phyloP scores from a whole-genome alignment of 37 sponge, comb jelly and placozoan species.

The Geodia barretti region DNA sequence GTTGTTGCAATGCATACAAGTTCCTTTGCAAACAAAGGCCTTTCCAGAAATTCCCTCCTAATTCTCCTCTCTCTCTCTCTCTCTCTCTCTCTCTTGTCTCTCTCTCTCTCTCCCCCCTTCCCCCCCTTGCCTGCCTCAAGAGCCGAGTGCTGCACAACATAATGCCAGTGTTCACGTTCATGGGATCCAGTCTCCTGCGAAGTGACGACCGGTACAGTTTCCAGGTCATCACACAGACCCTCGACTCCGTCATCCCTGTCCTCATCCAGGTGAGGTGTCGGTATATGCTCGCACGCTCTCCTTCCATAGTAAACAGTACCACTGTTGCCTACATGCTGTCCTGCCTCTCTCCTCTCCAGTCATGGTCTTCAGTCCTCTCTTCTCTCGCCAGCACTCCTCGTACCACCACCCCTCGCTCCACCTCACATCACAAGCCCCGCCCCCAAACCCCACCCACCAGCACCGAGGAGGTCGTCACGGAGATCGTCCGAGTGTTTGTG shows the following conservation, averaged over 20 bases:
- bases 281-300: not conserved
- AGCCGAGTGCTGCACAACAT: conserved; percentile 87
- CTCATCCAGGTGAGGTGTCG: conserved; percentile 75
- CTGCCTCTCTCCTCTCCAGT: not conserved
- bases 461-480: conserved; percentile 39
- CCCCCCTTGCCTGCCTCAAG: conserved; percentile 10
- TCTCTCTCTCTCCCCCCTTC: not conserved
- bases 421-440: not conserved
- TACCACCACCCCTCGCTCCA: too few species aligned
- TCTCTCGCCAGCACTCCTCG: not conserved
- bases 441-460: conserved; percentile 13
- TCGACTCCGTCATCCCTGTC: conserved; percentile 83
- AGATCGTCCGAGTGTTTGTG: conserved; percentile 88
- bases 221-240: conserved; percentile 79
- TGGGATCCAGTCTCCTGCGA: conserved; percentile 84
- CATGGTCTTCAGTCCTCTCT: not conserved
- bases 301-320: not conserved
- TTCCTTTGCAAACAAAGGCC: not conserved
- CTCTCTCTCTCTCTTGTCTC: conserved; percentile 2
- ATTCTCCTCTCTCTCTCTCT: not conserved
- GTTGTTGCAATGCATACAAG: not conserved
- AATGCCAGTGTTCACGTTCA: conserved; percentile 98
- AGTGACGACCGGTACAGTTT: conserved; percentile 91
- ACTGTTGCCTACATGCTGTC: not conserved
- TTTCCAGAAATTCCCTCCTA: not conserved